phyloP scores from a whole-genome alignment of 2,797 vertebrate genomes.

The Pristis pectinata region DNA sequence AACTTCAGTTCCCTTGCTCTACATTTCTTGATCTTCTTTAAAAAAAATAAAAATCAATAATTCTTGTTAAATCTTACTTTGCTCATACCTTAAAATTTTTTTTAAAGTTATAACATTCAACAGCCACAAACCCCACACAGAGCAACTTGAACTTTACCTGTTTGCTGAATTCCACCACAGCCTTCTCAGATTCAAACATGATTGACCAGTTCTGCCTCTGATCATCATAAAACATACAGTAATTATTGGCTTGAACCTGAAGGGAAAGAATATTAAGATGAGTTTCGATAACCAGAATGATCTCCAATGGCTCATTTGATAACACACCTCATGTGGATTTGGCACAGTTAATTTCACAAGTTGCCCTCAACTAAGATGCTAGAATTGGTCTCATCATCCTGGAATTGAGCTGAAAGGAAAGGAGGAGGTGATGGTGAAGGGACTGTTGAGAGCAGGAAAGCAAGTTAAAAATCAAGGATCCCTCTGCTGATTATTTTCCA shows the following conservation, averaged over 20 bases:
- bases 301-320: not conserved
- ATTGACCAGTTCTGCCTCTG: constrained; percentile 95
- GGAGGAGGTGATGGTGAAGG: not conserved
- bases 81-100: not conserved
- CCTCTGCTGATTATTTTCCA: too few relatives aligned
- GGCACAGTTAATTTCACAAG: not conserved
- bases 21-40: not conserved
- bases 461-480: not conserved
- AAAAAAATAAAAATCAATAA: too few relatives aligned
- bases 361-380: not conserved
- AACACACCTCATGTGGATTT: not conserved
- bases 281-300: not conserved
- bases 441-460: not conserved
- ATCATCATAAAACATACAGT: constrained; percentile 92
- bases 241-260: constrained; percentile 84
- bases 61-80: too few relatives aligned
- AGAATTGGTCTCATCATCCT: not conserved
- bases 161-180: constrained; percentile 75
- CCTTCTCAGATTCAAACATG: constrained; percentile 87
- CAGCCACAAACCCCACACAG: not conserved
- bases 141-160: constrained; percentile 62
- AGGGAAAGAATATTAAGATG: not conserved
- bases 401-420: not conserved
- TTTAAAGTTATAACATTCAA: not conserved
- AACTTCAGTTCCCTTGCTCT: not conserved